Evolutionary conservation across 64 coral and sea anemone species (phyloP), one percentile per base, ranked within the genome.

Genomic region (Actinia tenebrosa): DNA sequence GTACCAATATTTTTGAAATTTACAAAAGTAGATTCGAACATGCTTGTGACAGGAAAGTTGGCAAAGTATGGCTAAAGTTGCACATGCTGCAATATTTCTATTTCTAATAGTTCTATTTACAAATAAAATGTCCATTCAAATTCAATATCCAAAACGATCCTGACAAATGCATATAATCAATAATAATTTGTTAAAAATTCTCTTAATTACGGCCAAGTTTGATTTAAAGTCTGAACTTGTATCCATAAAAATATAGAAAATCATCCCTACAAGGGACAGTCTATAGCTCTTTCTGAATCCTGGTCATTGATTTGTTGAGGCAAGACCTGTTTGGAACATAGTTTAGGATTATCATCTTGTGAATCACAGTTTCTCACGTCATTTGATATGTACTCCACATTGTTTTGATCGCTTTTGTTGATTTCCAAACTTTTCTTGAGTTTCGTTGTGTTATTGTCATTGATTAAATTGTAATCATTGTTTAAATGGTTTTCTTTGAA

Each of bases 241-340:
- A 66, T 66, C n/a, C 15, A 66, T 27, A 75, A 75, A 75, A 75
- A 13, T 75, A 37, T 37, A 30, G 42, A 42, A 75, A 75, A 30
- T 42, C 7, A 75, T 26, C 69, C 69, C 26, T 75, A 75, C 10
- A 26, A 26, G 3, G 69, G 69, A 18, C 69, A 75, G 69, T 75
- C 26, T 30, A 75, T 75, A 30, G 69, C 69, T 75, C n/a, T 30
- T 13, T 75, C 69, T 30, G 66, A 71, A 71, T 75, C 69, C 42
- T 75, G 69, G 25, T 42, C 69, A 42, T 16, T 42, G 5, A 27
- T 75, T 75, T 75, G 69, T 27, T 75, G 69, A 30, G 69, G 69
- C 69, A 75, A 75, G 69, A 75, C 69, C 42, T 75, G 22, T 30
- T 75, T 75, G 8, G 69, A 75, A 11, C 69, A 75, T 75, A 75